phyloP scores from a whole-genome alignment of 2,797 vertebrate genomes.

The Semotilus atromaculatus region DNA sequence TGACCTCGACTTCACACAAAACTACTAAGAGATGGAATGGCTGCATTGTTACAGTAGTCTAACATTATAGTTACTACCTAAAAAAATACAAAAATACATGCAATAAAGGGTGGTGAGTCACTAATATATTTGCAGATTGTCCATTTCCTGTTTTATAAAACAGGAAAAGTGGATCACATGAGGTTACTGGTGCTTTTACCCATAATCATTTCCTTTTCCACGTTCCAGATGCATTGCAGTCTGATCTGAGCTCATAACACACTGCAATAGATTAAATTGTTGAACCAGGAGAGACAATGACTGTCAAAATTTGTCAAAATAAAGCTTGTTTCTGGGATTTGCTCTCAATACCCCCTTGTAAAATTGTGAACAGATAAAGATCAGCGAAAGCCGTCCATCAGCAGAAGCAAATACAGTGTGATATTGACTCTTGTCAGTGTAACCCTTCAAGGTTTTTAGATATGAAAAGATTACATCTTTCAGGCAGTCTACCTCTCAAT shows the following conservation, averaged over 20 bases:
- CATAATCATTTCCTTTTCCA: constrained; percentile 53
- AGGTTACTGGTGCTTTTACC: constrained; percentile 45
- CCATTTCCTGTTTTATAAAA: constrained; percentile 36
- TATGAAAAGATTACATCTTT: constrained; percentile 70
- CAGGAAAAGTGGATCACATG: constrained; percentile 36
- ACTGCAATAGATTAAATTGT: background rate
- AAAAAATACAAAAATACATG: background rate
- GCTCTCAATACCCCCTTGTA: background rate
- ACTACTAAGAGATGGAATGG: constrained; percentile 67
- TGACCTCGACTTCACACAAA: constrained; percentile 65
- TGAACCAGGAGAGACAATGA: background rate
- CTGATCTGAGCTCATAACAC: constrained; percentile 20
- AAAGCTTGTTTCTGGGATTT: constrained; percentile 22
- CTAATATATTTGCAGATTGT: background rate
- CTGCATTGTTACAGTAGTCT: constrained; percentile 7
- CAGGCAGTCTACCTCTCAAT: constrained; percentile 52
- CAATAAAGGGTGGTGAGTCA: background rate
- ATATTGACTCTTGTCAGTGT: constrained; percentile 62
- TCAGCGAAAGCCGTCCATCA: constrained; percentile 9
- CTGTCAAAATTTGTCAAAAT: background rate
- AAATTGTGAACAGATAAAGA: constrained; percentile 22
- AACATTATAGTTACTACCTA: background rate
- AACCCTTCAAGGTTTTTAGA: constrained; percentile 62
- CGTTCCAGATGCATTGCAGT: constrained; percentile 41
- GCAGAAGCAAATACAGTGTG: constrained; percentile 47